These are phyloP conservation scores for Scaptomyza reducta DNA, from an alignment of 2,888 invertebrate genomes.

Conservation along the genomic window DNA sequence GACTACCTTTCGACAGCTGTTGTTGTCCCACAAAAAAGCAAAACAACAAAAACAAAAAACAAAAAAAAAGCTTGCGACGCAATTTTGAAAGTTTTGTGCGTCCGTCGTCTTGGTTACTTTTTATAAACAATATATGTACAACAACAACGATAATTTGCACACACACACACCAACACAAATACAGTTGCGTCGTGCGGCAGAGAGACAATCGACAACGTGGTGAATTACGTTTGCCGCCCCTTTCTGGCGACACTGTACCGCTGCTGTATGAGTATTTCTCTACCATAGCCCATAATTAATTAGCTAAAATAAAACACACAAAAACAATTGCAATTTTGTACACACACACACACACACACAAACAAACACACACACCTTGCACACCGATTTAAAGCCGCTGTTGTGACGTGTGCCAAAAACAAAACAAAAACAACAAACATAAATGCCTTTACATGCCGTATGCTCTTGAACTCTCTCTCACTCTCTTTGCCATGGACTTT, in stretches of 20 bases:
- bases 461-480: neutral
- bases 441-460: conserved; percentile 29
- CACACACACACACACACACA: conserved; percentile 3
- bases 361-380: neutral
- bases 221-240: conserved; percentile 34
- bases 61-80: conserved; percentile 66
- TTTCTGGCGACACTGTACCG: neutral
- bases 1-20: conserved; percentile 15
- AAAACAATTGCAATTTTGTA: conserved; percentile 32
- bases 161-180: neutral
- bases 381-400: conserved; percentile 35
- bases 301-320: conserved; percentile 48
- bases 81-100: conserved; percentile 70
- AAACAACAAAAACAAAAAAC: conserved; percentile 24
- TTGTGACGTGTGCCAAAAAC: conserved; percentile 55
- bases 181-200: conserved; percentile 39
- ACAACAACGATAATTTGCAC: conserved; percentile 49
- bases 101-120: conserved; percentile 74
- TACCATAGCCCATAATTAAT: conserved; percentile 62
- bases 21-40: conserved; percentile 22
- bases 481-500: conserved; percentile 10
- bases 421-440: conserved; percentile 17
- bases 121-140: conserved; percentile 45
- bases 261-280: conserved; percentile 13
- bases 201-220: conserved; percentile 46